phyloP scores from a whole-genome alignment of 2,888 invertebrate species.

The Nymphalis urticae region DNA sequence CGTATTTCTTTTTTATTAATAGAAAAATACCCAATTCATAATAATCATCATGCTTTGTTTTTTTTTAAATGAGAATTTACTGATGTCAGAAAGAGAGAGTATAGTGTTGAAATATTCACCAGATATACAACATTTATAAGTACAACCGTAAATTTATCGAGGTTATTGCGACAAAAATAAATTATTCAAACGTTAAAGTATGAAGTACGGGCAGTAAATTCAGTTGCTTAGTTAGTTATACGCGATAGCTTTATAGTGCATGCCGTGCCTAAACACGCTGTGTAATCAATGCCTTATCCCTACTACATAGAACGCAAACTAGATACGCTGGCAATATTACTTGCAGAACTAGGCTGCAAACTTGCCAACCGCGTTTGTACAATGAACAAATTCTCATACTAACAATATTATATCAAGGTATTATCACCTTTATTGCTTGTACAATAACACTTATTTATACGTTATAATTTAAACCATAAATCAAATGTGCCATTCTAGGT shows the following conservation, averaged over 20 bases:
- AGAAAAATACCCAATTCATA: too few relatives aligned
- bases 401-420: constrained; percentile 15
- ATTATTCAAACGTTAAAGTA: neutral
- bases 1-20: too few relatives aligned
- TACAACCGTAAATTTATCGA: too few relatives aligned
- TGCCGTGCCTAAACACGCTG: constrained; percentile 16
- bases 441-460: constrained; percentile 10
- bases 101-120: too few relatives aligned
- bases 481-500: constrained; percentile 28
- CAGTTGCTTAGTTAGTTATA: constrained; percentile 7
- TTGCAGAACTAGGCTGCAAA: constrained; percentile 25
- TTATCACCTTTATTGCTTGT: constrained; percentile 7
- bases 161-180: neutral
- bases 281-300: constrained; percentile 20
- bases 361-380: constrained; percentile 27
- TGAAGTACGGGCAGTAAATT: constrained; percentile 3
- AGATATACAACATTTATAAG: too few relatives aligned
- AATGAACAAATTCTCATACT: constrained; percentile 11
- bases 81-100: too few relatives aligned
- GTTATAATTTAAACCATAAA: constrained; percentile 11
- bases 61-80: too few relatives aligned
- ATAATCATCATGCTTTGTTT: too few relatives aligned
- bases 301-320: constrained; percentile 18
- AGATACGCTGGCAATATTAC: constrained; percentile 25
- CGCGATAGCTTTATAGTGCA: constrained; percentile 1